Conservation (phyloP, 2,888 invertebrate genomes). For the Gymnoscelis rufifasciata region DNA sequence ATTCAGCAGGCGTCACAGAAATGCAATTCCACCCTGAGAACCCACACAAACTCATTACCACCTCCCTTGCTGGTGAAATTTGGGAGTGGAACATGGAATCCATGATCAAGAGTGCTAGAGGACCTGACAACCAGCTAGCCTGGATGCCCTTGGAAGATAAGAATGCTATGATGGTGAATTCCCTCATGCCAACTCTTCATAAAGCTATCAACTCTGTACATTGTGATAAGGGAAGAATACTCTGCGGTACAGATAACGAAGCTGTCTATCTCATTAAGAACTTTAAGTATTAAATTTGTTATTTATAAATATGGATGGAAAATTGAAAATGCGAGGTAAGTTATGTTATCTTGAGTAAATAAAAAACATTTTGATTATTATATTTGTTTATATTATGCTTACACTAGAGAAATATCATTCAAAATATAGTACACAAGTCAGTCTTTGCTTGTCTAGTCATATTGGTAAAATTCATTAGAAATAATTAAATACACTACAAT, state of each 20-base stretch:
- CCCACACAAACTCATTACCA: constrained; percentile 90
- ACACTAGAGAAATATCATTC: constrained; percentile 60
- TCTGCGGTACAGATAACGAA: constrained; percentile 94
- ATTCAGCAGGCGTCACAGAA: constrained; percentile 87
- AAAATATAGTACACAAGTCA: constrained; percentile 71
- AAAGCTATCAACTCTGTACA: constrained; percentile 91
- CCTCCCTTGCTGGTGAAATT: constrained; percentile 89
- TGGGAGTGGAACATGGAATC: constrained; percentile 92
- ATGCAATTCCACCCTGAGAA: constrained; percentile 91
- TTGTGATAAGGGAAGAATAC: constrained; percentile 84
- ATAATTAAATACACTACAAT: constrained; percentile 30
- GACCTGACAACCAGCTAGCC: constrained; percentile 64
- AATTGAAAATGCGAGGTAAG: too few relatives aligned
- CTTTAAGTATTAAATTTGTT: constrained; percentile 75
- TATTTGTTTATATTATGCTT: constrained; percentile 35
- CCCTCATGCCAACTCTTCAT: constrained; percentile 85
- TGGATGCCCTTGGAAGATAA: constrained; percentile 86
- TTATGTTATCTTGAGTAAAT: constrained; percentile 10
- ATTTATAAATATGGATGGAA: too few relatives aligned
- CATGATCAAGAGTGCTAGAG: constrained; percentile 59
- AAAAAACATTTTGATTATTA: constrained; percentile 22
- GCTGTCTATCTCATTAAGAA: constrained; percentile 89
- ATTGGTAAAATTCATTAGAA: constrained; percentile 62
- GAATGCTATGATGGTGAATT: constrained; percentile 83
- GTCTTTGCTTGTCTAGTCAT: constrained; percentile 76